Evolutionary conservation across 1,140 invertebrate genomes (phyloP).

Genomic region (Mycetomoellerius zeteki): DNA sequence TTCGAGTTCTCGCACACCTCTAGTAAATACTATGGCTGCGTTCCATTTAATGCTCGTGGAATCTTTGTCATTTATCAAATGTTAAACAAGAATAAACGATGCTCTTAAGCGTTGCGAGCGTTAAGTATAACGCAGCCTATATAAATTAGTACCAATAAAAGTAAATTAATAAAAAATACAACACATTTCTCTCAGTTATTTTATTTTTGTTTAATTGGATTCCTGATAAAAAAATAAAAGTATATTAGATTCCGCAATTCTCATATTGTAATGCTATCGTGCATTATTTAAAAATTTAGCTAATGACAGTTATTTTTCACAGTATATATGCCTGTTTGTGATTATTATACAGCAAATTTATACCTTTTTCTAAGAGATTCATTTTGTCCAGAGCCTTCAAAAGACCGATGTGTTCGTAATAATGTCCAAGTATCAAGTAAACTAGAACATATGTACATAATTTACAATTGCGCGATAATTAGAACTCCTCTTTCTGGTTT

Average conservation of each 20-base stretch:
- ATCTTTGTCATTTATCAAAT: no score
- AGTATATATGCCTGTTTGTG: conserved; percentile 69
- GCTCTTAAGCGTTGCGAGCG: no score
- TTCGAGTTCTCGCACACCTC: no score
- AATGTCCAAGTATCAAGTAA: conserved; percentile 96
- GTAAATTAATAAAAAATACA: neutral
- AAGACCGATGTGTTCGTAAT: conserved; percentile 95
- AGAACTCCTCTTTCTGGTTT: neutral
- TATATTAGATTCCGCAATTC: neutral
- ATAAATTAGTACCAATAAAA: neutral
- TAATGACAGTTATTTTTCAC: conserved; percentile 53
- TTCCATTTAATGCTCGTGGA: no score
- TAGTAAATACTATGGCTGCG: no score
- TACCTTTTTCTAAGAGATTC: conserved; percentile 94
- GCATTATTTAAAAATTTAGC: conserved; percentile 29
- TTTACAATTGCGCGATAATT: neutral
- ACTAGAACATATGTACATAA: conserved; percentile 89
- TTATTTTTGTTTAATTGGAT: neutral
- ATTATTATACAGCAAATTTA: conserved; percentile 73
- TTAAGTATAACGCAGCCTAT: no score
- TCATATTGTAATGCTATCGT: neutral
- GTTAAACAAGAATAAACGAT: no score
- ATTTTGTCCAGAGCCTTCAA: conserved; percentile 94
- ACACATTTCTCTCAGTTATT: neutral
- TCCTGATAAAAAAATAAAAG: neutral